A percentile compares a stretch with the other conserved stretches of the same genome.
Evolutionary conservation across 2,113 vertebrate species (phyloP).

Genomic region (Myotis davidii): DNA sequence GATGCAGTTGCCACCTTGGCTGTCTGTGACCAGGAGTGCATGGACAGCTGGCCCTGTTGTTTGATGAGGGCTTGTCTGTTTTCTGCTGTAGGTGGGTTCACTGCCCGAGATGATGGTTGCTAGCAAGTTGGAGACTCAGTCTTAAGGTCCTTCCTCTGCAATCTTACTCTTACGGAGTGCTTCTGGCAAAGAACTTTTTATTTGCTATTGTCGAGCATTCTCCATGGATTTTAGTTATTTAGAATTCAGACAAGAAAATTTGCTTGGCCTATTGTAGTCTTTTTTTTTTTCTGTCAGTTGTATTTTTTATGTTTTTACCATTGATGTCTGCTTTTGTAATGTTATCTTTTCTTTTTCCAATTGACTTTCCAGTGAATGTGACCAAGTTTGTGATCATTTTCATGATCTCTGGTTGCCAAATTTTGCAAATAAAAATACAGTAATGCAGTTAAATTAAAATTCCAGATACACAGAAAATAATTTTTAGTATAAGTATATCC

Average conservation of each 20-base stretch:
- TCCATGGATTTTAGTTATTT: constrained; percentile 49
- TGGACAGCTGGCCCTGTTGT: background rate
- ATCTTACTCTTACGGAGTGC: background rate
- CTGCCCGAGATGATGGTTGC: background rate
- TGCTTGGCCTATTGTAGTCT: background rate
- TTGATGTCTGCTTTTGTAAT: constrained; percentile 78
- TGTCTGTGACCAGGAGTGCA: background rate
- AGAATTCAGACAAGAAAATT: constrained; percentile 64
- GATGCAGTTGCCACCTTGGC: background rate
- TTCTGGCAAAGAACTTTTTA: background rate
- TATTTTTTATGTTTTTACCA: constrained; percentile 73
- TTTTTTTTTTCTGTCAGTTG: background rate
- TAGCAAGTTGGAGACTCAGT: background rate
- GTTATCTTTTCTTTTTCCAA: constrained; percentile 78
- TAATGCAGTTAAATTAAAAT: constrained; percentile 57
- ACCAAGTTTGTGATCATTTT: constrained; percentile 72
- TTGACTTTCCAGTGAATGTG: constrained; percentile 72
- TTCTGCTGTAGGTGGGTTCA: background rate
- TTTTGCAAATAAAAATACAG: constrained; percentile 69
- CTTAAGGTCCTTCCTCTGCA: background rate
- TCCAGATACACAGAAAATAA: constrained; percentile 49
- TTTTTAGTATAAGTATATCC: constrained; percentile 13
- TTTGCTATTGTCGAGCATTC: background rate
- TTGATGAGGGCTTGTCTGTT: background rate
- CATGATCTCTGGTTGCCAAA: constrained; percentile 54